These are phyloP conservation scores for Choristoneura rosaceana DNA, from an alignment of 2,888 invertebrate species.

Conservation along the genomic window DNA sequence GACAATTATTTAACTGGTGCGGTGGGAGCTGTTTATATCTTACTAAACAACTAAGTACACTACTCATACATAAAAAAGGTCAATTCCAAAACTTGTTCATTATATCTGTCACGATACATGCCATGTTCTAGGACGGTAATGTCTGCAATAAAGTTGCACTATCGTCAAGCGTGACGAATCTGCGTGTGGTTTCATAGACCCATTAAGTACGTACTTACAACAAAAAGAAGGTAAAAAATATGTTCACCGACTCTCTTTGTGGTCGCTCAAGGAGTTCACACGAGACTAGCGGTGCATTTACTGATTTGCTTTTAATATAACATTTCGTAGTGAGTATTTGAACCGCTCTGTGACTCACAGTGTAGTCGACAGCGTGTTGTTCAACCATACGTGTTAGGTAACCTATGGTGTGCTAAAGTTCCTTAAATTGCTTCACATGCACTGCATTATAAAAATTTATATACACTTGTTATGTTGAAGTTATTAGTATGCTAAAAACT, in stretches of 20 bases:
- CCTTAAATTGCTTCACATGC: too few species aligned
- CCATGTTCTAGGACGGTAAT: constrained; percentile 7
- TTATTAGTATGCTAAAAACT: too few species aligned
- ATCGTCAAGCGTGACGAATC: constrained; percentile 22
- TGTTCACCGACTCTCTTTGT: constrained; percentile 27
- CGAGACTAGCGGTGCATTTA: constrained; percentile 36
- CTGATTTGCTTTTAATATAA: constrained; percentile 13
- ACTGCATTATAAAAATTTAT: too few species aligned
- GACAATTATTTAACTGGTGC: too few species aligned
- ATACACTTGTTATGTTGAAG: too few species aligned
- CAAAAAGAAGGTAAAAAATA: constrained; percentile 35
- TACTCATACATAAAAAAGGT: constrained; percentile 4
- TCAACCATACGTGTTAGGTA: too few species aligned
- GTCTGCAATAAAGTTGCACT: constrained; percentile 13
- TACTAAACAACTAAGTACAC: too few species aligned
- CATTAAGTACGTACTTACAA: constrained; percentile 29
- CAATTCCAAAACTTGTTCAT: constrained; percentile 1
- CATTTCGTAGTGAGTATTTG: constrained; percentile 1
- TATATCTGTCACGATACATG: constrained; percentile 26
- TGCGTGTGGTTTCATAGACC: constrained; percentile 14
- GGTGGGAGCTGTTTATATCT: too few species aligned
- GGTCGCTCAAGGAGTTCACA: constrained; percentile 35
- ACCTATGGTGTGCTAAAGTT: too few species aligned
- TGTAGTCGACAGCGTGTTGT: neutral
- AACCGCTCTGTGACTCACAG: neutral